Conservation (phyloP, 2,888 invertebrate genomes). For the Tetragonisca angustula region DNA sequence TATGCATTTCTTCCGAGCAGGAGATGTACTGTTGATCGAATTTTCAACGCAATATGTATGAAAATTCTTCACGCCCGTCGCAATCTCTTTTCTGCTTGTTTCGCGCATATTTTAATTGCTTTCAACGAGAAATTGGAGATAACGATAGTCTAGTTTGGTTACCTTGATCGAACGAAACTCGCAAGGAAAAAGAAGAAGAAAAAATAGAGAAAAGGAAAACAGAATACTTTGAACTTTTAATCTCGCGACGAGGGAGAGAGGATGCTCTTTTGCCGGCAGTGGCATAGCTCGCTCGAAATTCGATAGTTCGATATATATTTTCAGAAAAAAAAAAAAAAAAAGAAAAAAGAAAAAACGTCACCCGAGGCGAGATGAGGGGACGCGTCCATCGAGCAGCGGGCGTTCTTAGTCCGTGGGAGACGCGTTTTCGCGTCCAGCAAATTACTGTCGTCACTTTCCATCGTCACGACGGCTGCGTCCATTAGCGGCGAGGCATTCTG, state of each 20-base stretch:
- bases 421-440: slow-evolving; percentile 27
- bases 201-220: too few species aligned
- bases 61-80: background rate
- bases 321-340: background rate
- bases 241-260: too few species aligned
- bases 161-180: background rate
- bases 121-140: background rate
- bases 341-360: background rate
- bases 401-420: background rate
- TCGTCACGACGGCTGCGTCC: slow-evolving; percentile 20
- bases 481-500: slow-evolving; percentile 48
- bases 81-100: too few species aligned
- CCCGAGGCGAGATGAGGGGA: background rate
- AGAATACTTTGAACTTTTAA: too few species aligned
- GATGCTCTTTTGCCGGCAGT: too few species aligned
- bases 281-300: too few species aligned
- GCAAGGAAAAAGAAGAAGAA: too few species aligned
- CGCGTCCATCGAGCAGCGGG: too few species aligned
- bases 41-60: background rate
- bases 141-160: too few species aligned
- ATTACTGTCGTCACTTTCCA: slow-evolving; percentile 42
- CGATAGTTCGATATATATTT: background rate
- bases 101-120: background rate
- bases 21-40: background rate
- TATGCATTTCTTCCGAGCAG: background rate